phyloP scores from a whole-genome alignment of 23 tunicate species.

The Trididemnum miniatum region DNA sequence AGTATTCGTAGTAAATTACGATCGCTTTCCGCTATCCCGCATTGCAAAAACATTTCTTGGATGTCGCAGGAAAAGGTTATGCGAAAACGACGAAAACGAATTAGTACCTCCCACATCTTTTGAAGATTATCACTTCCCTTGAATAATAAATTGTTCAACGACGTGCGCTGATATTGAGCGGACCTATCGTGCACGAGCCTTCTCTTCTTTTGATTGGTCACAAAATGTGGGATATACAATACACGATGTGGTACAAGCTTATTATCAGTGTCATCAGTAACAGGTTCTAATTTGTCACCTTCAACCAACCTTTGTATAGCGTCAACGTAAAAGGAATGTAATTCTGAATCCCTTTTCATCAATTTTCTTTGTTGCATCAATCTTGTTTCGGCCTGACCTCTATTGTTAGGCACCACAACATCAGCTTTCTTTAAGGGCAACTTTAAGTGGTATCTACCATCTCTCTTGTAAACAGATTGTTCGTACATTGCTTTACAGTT shows the following conservation, averaged over 20 bases:
- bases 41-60: constrained; percentile 12
- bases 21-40: constrained; percentile 6
- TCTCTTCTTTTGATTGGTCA: neutral
- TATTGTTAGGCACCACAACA: no score
- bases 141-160: neutral
- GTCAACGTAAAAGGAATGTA: no score
- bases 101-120: neutral
- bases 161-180: neutral
- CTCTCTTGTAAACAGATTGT: neutral
- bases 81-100: neutral
- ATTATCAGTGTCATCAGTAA: no score
- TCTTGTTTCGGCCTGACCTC: no score
- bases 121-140: neutral
- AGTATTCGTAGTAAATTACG: neutral
- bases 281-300: neutral
- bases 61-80: neutral
- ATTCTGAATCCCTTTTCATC: no score
- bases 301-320: no score
- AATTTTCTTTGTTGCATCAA: no score
- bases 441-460: neutral
- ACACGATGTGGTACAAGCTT: no score
- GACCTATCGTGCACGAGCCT: neutral
- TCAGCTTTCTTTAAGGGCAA: no score
- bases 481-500: neutral
- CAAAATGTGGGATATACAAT: no score